Conservation (phyloP, 1,140 invertebrate genomes). For the Elysia chlorotica region DNA sequence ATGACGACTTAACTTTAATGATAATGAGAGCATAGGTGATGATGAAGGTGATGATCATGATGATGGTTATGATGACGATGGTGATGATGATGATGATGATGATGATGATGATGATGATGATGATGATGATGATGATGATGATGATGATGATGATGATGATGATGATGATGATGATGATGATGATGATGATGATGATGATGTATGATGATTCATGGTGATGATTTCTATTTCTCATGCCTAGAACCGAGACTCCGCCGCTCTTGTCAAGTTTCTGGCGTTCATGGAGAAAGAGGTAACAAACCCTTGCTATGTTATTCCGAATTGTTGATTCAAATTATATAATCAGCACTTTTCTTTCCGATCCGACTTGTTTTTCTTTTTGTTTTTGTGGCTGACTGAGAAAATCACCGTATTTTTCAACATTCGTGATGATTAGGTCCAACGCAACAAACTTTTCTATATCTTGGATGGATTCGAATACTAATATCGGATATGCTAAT, state of each 20-base stretch:
- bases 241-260: slow-evolving; percentile 68
- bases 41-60: no score
- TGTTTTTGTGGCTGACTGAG: background rate
- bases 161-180: background rate
- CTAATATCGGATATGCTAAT: background rate
- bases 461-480: no score
- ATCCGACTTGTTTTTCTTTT: no score
- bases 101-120: background rate
- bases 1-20: no score
- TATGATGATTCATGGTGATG: background rate
- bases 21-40: no score
- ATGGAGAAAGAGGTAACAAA: slow-evolving; percentile 71
- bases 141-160: background rate
- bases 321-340: background rate
- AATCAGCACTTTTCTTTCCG: background rate
- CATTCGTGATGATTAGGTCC: no score
- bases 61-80: no score
- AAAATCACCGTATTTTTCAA: background rate
- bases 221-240: slow-evolving; percentile 22
- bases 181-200: background rate
- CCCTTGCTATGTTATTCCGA: background rate
- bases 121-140: background rate
- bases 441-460: no score
- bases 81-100: background rate
- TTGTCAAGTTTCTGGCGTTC: slow-evolving; percentile 92